These are phyloP conservation scores for Lutjanus argentimaculatus DNA, from an alignment of 2,797 vertebrate species.

Conservation along the genomic window DNA sequence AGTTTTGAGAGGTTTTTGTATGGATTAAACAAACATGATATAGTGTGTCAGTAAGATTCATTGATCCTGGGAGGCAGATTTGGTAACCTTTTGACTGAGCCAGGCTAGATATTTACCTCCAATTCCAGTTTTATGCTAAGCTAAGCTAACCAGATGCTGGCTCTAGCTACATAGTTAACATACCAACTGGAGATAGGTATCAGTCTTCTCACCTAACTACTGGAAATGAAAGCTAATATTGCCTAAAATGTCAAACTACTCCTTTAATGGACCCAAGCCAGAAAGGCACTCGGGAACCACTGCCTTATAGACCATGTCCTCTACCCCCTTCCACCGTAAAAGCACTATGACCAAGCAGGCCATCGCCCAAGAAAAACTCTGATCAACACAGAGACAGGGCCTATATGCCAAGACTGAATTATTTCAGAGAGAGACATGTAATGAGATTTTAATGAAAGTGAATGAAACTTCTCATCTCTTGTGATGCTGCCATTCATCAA, in stretches of 20 bases:
- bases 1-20: background rate
- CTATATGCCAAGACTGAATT: slow-evolving; percentile 47
- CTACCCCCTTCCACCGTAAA: background rate
- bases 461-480: slow-evolving; percentile 74
- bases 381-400: slow-evolving; percentile 40
- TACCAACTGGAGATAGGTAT: background rate
- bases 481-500: slow-evolving; percentile 75
- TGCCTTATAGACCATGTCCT: background rate
- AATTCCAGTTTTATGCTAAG: background rate
- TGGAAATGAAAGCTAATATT: too few species aligned
- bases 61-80: background rate
- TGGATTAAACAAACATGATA: too few species aligned
- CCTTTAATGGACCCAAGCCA: background rate
- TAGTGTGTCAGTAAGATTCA: background rate
- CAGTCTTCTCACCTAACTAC: background rate
- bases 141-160: background rate
- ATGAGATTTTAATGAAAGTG: slow-evolving; percentile 82
- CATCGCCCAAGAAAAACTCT: background rate
- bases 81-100: background rate
- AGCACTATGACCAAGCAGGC: background rate
- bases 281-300: background rate
- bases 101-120: background rate
- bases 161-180: background rate
- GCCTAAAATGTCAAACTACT: background rate
- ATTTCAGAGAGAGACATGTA: slow-evolving; percentile 64